A percentile compares a stretch with the other conserved stretches of the same genome.
phyloP scores from a whole-genome alignment of 2,113 vertebrate species.

The Monarcha castaneiventris region DNA sequence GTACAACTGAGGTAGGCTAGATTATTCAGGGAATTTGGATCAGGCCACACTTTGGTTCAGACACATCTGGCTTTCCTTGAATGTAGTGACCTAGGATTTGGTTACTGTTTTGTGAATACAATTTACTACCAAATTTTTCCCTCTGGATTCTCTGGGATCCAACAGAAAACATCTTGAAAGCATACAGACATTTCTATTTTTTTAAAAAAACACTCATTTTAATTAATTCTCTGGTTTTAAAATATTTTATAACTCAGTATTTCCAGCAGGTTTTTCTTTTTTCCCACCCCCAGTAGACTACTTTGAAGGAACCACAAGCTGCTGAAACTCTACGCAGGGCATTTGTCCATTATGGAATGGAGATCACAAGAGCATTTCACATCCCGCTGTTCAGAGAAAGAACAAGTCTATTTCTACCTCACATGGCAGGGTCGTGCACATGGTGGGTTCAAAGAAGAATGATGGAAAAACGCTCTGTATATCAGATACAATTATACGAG shows the following conservation, averaged over 20 bases:
- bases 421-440: not conserved
- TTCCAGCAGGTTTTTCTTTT: not conserved
- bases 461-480: not conserved
- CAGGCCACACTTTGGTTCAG: not conserved
- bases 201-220: not conserved
- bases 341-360: slow-evolving; percentile 1
- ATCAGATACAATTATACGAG: not conserved
- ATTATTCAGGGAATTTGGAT: not conserved
- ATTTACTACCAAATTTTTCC: not conserved
- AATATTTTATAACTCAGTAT: not conserved
- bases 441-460: slow-evolving; percentile 10
- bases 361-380: slow-evolving; percentile 32
- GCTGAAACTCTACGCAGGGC: not conserved
- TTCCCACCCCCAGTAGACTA: not conserved
- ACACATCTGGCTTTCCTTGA: not conserved
- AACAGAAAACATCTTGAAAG: slow-evolving; percentile 1
- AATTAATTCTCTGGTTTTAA: slow-evolving; percentile 32
- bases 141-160: not conserved
- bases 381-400: slow-evolving; percentile 4
- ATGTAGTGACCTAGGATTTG: not conserved
- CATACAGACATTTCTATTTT: not conserved
- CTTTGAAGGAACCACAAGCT: slow-evolving; percentile 9
- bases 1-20: not conserved
- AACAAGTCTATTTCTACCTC: slow-evolving; percentile 15
- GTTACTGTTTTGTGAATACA: not conserved